Base-by-base conservation (phyloP, 2,888 invertebrate genomes). In the Alitta virens region DNA sequence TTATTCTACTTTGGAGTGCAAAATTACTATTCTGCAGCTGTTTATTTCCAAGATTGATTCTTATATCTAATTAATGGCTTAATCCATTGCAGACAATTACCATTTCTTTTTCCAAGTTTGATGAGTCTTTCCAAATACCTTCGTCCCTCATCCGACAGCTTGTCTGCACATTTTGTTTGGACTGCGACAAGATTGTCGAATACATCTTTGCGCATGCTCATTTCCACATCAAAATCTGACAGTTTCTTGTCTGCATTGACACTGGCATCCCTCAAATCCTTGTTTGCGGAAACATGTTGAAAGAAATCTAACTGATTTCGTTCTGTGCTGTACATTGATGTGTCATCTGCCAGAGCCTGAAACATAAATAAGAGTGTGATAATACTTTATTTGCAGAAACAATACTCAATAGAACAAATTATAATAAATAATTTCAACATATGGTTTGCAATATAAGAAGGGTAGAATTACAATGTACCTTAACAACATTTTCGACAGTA, bases 171-270 rank as follows among this genome's bases (percentile, higher is more conserved):
- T 46, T 63, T 65, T 54, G 60, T 55, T 12, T 74, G 74, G 9
- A 71, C 72, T 7, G 76, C 74, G 33, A 80, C 74, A 42, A 84
- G 68, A 46, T 79, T 76, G 63, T 83, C 80, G 75, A 84, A 84
- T 5, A 84, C 78, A 74, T 84, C 84, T 65, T 83, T 81, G 52
- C 83, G 70, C 84, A 84, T 84, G 70, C 82, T 80, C 76, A 83
- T 79, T 67, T 84, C 84, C 0, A 84, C 83, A 74, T 81, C 81
- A 77, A 83, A 83, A 52, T 83, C 82, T 18, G 83, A 81, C 24
- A 84, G 70, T 58, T 79, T 78, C 64, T 82, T 78, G 56, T 83
- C 82, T n/a, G 83, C 84, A 53, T 75, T 77, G 5, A 80, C 78
- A 69, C 83, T 82, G 33, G 82, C 83, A 70, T 83, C 83, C 38